Evolutionary conservation across 1,140 invertebrate species (phyloP), one percentile per base, ranked within the genome.

Genomic region (Atta colombica): DNA sequence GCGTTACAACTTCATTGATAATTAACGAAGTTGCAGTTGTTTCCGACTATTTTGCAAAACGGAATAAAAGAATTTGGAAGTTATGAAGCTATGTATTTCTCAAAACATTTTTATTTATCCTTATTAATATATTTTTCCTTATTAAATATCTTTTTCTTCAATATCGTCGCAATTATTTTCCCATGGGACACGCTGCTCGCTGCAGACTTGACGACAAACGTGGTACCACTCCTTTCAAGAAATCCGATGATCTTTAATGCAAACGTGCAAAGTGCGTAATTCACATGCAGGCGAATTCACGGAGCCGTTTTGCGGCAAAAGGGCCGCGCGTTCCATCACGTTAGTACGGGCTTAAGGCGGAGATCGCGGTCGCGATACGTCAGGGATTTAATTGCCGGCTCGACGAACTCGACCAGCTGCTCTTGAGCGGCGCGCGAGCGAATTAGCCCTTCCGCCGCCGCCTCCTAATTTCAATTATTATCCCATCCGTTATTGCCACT

Each of bases 401-500:
- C 85, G 88, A 87, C 86, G 78, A 35, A n/a, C 85, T 66, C 74
- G 87, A 72, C 58, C 71, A 45, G 35, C 28, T n/a, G 71, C 53
- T 61, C 71, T 81, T 51, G 39, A 45, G 8, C 10, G 69, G 51
- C 45, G 84, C 35, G 78, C 60, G 77, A 78, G 45, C 84, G 74
- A 88, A 88, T 89, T 90, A 91, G 84, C 66, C 68, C 60, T 74
- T 77, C 63, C 69, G 53, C 63, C 45, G 80, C 49, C 66, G 85
- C 25, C 77, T 89, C 89, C 90, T 90, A 91, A 91, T 91, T 91
- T 91, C 90, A 91, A 91, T 91, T 90, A 91, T 91, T 91, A 91
- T 91, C 90, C 90, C 90, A 90, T 91, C 88, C 87, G 69, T 91
- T 91, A 90, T 91, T 69, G 61, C 77, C 72, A 66, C 71, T 61